Evolutionary conservation across 2,888 invertebrate species (phyloP), one percentile per base, ranked within the genome.

Genomic region (Microplitis manilae): DNA sequence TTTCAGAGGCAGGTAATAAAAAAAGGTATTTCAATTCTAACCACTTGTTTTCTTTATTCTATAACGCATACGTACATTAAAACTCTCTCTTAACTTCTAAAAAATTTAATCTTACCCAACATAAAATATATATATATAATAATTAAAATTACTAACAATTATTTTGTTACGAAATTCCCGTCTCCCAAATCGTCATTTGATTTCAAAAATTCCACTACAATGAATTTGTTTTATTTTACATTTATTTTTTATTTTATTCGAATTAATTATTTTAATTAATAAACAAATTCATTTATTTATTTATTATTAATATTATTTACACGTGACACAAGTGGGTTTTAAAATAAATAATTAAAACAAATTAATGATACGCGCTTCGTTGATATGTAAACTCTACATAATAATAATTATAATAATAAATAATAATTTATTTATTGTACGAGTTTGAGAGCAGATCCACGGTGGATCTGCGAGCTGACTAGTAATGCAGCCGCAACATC

Each of bases 1-100:
- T 30, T 30, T 30, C 30, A 30, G 30, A 30, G 30, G 2, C 30
- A 50, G 50, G 50, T 50, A 50, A 50, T 13, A 50, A 50, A 50
- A 13, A 8, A 13, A 50, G 13, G 2, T 13, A 7, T 8, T 62
- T 62, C 9, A 17, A 62, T 85, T 86, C 88, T 88, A 89, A 87
- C 85, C 86, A 62, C 20, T 62, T 62, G 81, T 83, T 86, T 81
- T 87, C 83, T 88, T 89, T 89, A 89, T 88, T 89, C 88, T 86
- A 87, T 89, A 88, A 87, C 88, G 87, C 86, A 88, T 87, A 86
- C 86, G 87, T 87, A 86, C 84, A 88, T 82, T 81, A 83, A 84
- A 82, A 62, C 62, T 62, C 20, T 62, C 62, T 62, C 20, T 15
- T 62, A 62, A 62, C 6, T 15, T 62, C 15, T 17, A 20, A 62